Percentiles rank a stretch among this genome's conserved stretches.
phyloP scores from a whole-genome alignment of 2,113 vertebrate species.

The Phyllopteryx taeniolatus region DNA sequence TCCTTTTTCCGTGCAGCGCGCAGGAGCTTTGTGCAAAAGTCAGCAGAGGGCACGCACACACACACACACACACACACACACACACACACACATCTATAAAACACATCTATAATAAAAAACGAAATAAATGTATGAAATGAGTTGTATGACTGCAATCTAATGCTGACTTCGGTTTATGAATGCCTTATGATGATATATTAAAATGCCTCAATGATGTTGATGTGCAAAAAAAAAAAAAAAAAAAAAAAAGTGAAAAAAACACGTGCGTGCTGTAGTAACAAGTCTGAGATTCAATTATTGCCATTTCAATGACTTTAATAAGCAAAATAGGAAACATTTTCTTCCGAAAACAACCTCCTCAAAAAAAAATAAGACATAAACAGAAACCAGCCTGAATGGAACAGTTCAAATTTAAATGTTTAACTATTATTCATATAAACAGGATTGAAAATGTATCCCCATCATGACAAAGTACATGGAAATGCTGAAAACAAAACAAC shows the following conservation, averaged over 20 bases:
- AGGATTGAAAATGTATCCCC: constrained; percentile 99
- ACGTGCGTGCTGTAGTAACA: constrained; percentile 21
- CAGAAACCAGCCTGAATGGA: constrained; percentile 99
- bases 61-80: constrained; percentile 9
- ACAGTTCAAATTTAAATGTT: constrained; percentile 96
- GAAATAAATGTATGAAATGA: too few relatives aligned
- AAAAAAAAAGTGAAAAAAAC: too few relatives aligned
- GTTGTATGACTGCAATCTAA: too few relatives aligned
- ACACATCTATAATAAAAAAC: too few relatives aligned
- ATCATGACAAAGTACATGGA: constrained; percentile 88
- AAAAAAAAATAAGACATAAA: constrained; percentile 85
- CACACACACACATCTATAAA: neutral
- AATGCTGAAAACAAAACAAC: constrained; percentile 92
- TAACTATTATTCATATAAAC: constrained; percentile 92
- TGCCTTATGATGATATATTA: neutral
- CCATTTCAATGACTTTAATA: constrained; percentile 99
- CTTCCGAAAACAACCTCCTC: constrained; percentile 78
- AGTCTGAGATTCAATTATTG: constrained; percentile 82
- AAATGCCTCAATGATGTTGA: neutral
- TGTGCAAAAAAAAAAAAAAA: neutral
- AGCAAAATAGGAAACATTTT: constrained; percentile 99
- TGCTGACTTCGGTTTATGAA: neutral
- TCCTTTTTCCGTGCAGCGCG: constrained; percentile 62
- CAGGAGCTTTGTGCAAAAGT: constrained; percentile 57
- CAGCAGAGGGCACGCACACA: constrained; percentile 39